phyloP scores from a whole-genome alignment of 2,888 invertebrate species.

The Euzophera pinguis region DNA sequence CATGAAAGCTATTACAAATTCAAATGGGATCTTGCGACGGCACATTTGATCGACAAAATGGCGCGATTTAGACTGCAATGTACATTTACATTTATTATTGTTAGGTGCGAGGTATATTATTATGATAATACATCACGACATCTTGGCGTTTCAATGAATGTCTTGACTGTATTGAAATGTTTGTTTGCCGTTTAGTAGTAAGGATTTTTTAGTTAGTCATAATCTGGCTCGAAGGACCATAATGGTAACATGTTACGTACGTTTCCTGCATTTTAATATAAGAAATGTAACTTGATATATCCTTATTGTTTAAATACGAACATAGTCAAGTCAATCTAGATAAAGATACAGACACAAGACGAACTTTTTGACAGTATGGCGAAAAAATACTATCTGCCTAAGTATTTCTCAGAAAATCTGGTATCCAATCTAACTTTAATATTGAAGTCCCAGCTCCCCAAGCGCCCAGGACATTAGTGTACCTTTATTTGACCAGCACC shows the following conservation, averaged over 20 bases:
- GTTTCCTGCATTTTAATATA: too few relatives aligned
- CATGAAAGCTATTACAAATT: slow-evolving; percentile 9
- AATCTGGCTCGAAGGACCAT: too few relatives aligned
- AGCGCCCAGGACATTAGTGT: slow-evolving; percentile 10
- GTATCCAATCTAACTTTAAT: slow-evolving; percentile 4
- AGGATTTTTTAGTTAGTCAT: too few relatives aligned
- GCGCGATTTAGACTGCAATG: slow-evolving; percentile 27
- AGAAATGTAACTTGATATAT: too few relatives aligned
- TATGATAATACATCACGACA: slow-evolving; percentile 32
- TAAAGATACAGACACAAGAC: too few relatives aligned
- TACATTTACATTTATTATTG: slow-evolving; percentile 46
- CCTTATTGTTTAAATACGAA: too few relatives aligned
- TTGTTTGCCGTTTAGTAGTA: too few relatives aligned
- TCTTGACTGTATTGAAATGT: neutral
- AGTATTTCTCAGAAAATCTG: neutral
- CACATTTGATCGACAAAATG: slow-evolving; percentile 26
- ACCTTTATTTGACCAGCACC: slow-evolving; percentile 16
- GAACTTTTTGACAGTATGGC: too few relatives aligned
- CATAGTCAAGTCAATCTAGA: too few relatives aligned
- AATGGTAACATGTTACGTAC: too few relatives aligned
- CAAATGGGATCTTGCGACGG: slow-evolving; percentile 29
- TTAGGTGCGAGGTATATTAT: slow-evolving; percentile 32
- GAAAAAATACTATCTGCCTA: neutral
- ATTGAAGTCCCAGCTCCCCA: neutral
- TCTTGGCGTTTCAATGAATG: slow-evolving; percentile 4